Base-by-base conservation (phyloP, 2,797 vertebrate genomes). In the Pseudochromis fuscus region DNA sequence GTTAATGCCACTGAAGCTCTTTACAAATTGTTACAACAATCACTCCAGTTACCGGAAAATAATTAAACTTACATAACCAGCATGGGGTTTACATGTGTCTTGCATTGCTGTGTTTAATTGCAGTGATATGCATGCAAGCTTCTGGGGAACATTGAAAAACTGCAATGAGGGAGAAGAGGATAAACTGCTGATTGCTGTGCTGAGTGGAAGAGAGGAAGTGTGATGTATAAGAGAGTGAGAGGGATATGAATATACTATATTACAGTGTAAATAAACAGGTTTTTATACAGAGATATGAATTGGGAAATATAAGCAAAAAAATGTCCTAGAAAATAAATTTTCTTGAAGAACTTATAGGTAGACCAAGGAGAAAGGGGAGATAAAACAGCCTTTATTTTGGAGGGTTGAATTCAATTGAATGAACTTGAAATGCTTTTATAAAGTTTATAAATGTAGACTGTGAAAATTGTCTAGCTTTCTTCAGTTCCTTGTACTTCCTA, bases 21-120 rank as follows among this genome's bases (percentile, higher is more conserved):
- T 23, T 46, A 18, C 63, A 72, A 75, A 62, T n/a, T 61, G 44
- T 63, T 49, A n/a, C 35, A 21, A 40, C 23, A 73, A 33, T 56
- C 37, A 37, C 38, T 31, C 35, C 58, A 67, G 31, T 72, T 66
- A 75, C 24, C 21, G 46, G 40, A 38, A n/a, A n/a, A 37, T 53
- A 59, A 51, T 67, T 25, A 56, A 30, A 28, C 45, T 48, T 58
- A 23, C 42, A 19, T 30, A 56, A 65, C 38, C 31, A 65, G 38
- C 24, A 7, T 10, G 2, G 7, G 13, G 24, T 60, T 49, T 45
- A 42, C 18, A 5, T 21, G 12, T 7, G 4, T 27, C 42, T 28
- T 23, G n/a, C 24, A 12, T 55, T 49, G 35, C 21, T 53, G 42
- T 19, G 23, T 24, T 31, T 35, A 10, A 48, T 52, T 49, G n/a